Percentiles rank a stretch among this genome's conserved stretches.
Conservation (phyloP, 1,140 invertebrate genomes). For the Xylocopa sonorina region DNA sequence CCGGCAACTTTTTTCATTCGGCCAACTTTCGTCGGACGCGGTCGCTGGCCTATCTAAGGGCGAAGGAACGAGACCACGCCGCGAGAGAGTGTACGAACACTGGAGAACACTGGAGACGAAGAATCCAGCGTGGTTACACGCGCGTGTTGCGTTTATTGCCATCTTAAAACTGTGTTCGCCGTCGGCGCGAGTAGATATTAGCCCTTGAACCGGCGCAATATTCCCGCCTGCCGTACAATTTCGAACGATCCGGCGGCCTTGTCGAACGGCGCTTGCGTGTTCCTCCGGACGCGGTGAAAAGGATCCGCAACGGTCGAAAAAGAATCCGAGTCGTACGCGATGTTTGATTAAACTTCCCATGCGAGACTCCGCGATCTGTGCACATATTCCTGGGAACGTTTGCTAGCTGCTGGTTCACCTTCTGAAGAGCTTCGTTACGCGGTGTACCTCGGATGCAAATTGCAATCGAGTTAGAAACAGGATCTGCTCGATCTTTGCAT, state of each 20-base stretch:
- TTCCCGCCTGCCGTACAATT: not conserved
- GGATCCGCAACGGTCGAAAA: too few species aligned
- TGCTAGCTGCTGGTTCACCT: not conserved
- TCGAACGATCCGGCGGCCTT: not conserved
- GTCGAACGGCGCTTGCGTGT: not conserved
- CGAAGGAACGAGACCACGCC: conserved; percentile 36
- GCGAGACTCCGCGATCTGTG: not conserved
- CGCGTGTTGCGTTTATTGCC: conserved; percentile 63
- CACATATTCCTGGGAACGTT: not conserved
- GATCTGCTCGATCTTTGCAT: too few species aligned
- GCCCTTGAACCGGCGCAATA: conserved; percentile 44
- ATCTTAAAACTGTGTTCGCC: conserved; percentile 57
- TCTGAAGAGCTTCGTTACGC: not conserved
- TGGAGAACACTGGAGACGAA: conserved; percentile 58
- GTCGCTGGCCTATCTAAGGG: conserved; percentile 60
- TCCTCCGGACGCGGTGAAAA: not conserved
- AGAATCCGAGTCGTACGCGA: not conserved
- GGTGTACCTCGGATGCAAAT: too few species aligned
- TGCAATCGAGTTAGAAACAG: too few species aligned
- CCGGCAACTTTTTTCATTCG: conserved; percentile 80
- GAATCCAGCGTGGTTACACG: conserved; percentile 37
- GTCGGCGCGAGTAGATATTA: conserved; percentile 39
- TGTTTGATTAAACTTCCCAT: conserved; percentile 14
- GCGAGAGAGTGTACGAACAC: conserved; percentile 28
- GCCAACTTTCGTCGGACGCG: conserved; percentile 71